Base-by-base conservation (phyloP, 2,888 invertebrate genomes). In the Flexamia atlantica region DNA sequence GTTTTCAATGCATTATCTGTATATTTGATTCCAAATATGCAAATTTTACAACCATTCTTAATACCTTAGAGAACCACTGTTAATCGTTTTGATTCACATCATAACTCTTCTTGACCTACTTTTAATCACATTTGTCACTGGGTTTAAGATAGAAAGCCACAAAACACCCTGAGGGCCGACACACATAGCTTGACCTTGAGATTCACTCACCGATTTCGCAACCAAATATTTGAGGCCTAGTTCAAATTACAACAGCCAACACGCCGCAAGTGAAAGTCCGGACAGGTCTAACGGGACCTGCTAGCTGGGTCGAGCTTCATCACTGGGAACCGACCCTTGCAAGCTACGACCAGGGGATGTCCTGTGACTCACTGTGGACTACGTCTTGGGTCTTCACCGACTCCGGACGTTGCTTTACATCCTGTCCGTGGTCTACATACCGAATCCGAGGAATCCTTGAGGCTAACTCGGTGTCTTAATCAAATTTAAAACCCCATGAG, bases 171-270 rank as follows among this genome's bases (percentile, higher is more conserved):
- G 5, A 9, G 40, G 40, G 40, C 17, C 53, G 20, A 53, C 23
- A 10, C 3, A 64, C 17, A 28, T 30, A 30, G 25, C 2, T 2
- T 30, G 64, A 64, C 64, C 64, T 64, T 64, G 64, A 12, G 64
- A 64, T 64, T 64, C 64, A 30, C 64, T 64, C 28, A 17, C 7
- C 23, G 57, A 57, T 64, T 64, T 64, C 64, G 28, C 64, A 28
- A 64, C 14, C 57, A 17, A 64, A 64, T 64, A 64, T 28, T 64
- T 28, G 64, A 64, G 64, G 64, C 30, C 64, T 64, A 64, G 64
- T 64, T 64, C 28, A 64, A 64, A 64, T 53, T 53, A 53, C 53
- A 53, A 20, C 53, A 64, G 28, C 64, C 20, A 46, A 46, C 17
- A 53, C 53, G 53, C 64, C 28, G 4, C 10, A 1, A 20, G 64